Evolutionary conservation across 1,140 invertebrate genomes (phyloP), one percentile per base, ranked within the genome.

Genomic region (Notospermus geniculatus): DNA sequence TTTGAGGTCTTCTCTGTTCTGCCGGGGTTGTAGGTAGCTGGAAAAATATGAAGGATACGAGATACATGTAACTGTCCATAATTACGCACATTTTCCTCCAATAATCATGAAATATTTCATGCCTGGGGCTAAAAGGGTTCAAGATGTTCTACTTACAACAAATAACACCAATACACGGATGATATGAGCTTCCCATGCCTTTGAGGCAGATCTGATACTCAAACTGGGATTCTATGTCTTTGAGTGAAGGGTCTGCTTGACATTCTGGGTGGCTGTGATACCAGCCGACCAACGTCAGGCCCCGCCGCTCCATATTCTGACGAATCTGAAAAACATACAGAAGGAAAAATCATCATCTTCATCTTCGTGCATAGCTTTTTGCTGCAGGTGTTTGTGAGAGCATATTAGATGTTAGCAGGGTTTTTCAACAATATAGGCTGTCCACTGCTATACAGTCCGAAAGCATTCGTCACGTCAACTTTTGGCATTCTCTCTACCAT

Each of bases 171-270:
- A 97, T 86, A 74, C 93, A 96, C 4, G 95, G 95, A 45, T 90
- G 90, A 71, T 97, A 97, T 65, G 90, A 88, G 83, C 95, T 92
- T 61, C 88, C 90, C 5, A 88, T 86, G 1, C 93, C 93, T 71
- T 93, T 91, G 90, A 97, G 92, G 77, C 89, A 90, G 54, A 97
- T 90, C 83, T 98, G 91, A 84, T 96, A 95, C 70, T 95, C 92
- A 59, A 97, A 83, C 78, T 97, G 95, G 64, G 90, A 88, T 73
- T 95, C 91, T 63, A 95, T 90, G 79, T 97, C 95, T 53, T 90
- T 83, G 0, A 96, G 80, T 17, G 91, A 92, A 7, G 93, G 93
- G 61, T 93, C 90, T 19, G 92, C 89, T 66, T 90, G 88, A 60
- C 89, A 89, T 59, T 88, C 86, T 0, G 93, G 92, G 83, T 97